Evolutionary conservation across 2,797 vertebrate species (phyloP).

Genomic region (Parambassis ranga): DNA sequence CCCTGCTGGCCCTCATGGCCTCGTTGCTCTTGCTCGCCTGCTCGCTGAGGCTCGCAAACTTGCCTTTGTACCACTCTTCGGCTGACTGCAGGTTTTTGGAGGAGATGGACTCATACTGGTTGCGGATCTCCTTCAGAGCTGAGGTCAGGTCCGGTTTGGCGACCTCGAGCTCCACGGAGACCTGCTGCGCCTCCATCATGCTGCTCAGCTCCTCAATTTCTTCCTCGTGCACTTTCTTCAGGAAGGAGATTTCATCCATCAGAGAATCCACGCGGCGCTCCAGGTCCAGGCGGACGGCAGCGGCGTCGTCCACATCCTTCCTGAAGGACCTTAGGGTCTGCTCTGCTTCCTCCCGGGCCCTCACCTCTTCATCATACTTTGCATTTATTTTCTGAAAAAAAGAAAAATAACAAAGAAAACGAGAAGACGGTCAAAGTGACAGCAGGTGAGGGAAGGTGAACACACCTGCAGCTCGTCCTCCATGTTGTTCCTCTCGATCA

Average conservation of each 20-base stretch:
- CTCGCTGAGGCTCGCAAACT: constrained; percentile 88
- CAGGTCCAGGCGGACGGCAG: constrained; percentile 86
- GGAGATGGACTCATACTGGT: constrained; percentile 89
- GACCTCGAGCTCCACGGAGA: constrained; percentile 82
- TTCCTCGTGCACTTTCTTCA: constrained; percentile 88
- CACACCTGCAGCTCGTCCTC: constrained; percentile 86
- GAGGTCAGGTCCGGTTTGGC: constrained; percentile 87
- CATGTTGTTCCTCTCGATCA: constrained; percentile 84
- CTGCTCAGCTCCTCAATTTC: constrained; percentile 88
- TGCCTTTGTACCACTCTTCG: constrained; percentile 93
- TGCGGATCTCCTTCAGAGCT: constrained; percentile 90
- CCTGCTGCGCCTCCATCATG: constrained; percentile 83
- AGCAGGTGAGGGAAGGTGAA: too few species aligned
- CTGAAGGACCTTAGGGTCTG: constrained; percentile 83
- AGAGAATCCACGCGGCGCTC: constrained; percentile 88
- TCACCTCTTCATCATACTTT: constrained; percentile 86
- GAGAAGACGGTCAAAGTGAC: too few species aligned
- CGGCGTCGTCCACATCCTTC: constrained; percentile 88
- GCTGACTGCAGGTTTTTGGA: constrained; percentile 92
- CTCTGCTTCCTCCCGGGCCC: constrained; percentile 85
- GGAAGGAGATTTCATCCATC: constrained; percentile 87
- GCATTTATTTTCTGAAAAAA: constrained; percentile 67
- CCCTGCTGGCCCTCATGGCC: constrained; percentile 87
- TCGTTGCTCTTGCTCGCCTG: constrained; percentile 89
- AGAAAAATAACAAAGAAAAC: neutral